Evolutionary conservation across 2,888 invertebrate species (phyloP).

Genomic region (Cryptocephalus moraei): DNA sequence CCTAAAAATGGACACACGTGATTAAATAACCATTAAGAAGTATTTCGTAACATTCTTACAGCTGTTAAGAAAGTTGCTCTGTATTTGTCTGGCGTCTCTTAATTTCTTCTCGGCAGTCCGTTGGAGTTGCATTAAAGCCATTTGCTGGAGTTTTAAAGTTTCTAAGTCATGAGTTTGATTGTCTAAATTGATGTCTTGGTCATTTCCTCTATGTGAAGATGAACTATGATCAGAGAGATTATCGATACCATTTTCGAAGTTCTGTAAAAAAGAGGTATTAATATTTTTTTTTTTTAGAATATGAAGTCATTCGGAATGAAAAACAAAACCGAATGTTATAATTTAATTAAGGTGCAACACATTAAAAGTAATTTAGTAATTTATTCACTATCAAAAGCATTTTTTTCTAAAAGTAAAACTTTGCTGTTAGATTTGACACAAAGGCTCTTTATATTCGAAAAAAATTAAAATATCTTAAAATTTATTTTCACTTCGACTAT

Average conservation of each 20-base stretch:
- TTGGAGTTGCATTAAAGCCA: constrained; percentile 28
- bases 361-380: too few species aligned
- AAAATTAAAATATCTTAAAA: too few species aligned
- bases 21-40: neutral
- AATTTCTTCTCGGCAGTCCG: constrained; percentile 35
- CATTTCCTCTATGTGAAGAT: constrained; percentile 18
- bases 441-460: too few species aligned
- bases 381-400: too few species aligned
- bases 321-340: too few species aligned
- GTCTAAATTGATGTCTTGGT: constrained; percentile 27
- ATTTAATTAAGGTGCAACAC: too few species aligned
- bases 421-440: too few species aligned
- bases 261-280: constrained; percentile 8
- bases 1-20: neutral
- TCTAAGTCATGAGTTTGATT: constrained; percentile 25
- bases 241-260: constrained; percentile 23
- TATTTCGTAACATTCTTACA: constrained; percentile 6
- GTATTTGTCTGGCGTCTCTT: constrained; percentile 30
- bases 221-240: constrained; percentile 18
- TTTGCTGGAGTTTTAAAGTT: constrained; percentile 28
- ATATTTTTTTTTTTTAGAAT: neutral
- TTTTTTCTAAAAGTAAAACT: too few species aligned
- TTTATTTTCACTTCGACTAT: too few species aligned
- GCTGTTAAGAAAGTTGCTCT: constrained; percentile 23
- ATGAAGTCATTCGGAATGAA: too few species aligned